phyloP scores from a whole-genome alignment of 2,888 invertebrate genomes.

The Euplagia quadripunctaria region DNA sequence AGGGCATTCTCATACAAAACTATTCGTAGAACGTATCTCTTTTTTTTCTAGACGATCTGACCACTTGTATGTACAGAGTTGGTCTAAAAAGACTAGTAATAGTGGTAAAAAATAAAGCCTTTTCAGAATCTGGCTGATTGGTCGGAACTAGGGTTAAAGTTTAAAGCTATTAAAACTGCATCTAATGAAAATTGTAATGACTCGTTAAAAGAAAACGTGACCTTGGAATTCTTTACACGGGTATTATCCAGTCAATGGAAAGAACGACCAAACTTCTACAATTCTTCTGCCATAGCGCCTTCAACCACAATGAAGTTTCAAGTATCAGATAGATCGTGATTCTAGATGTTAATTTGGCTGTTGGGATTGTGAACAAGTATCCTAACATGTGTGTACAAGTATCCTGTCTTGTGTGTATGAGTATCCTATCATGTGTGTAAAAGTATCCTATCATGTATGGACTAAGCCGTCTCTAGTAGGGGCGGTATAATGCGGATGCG shows the following conservation, averaged over 20 bases:
- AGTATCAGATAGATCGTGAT: neutral
- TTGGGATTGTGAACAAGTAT: neutral
- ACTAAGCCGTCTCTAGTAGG: neutral
- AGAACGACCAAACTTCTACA: neutral
- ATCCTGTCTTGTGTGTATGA: neutral
- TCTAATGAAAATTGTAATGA: too few relatives aligned
- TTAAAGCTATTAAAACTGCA: too few relatives aligned
- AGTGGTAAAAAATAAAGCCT: too few relatives aligned
- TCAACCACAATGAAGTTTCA: neutral
- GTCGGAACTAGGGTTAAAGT: too few relatives aligned
- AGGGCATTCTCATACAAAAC: too few relatives aligned
- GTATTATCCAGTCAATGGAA: too few relatives aligned
- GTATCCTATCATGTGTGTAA: neutral
- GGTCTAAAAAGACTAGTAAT: too few relatives aligned
- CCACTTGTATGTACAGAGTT: too few relatives aligned
- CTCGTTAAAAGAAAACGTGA: too few relatives aligned
- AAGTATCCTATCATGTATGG: neutral
- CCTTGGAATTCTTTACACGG: too few relatives aligned
- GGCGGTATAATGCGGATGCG: neutral
- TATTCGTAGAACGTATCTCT: too few relatives aligned
- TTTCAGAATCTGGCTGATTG: neutral
- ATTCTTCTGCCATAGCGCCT: neutral
- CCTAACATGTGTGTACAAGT: neutral
- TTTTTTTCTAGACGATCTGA: too few relatives aligned
- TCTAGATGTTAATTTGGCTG: neutral